Base-by-base conservation (phyloP, 2,797 vertebrate species). In the Syngnathus acus region DNA sequence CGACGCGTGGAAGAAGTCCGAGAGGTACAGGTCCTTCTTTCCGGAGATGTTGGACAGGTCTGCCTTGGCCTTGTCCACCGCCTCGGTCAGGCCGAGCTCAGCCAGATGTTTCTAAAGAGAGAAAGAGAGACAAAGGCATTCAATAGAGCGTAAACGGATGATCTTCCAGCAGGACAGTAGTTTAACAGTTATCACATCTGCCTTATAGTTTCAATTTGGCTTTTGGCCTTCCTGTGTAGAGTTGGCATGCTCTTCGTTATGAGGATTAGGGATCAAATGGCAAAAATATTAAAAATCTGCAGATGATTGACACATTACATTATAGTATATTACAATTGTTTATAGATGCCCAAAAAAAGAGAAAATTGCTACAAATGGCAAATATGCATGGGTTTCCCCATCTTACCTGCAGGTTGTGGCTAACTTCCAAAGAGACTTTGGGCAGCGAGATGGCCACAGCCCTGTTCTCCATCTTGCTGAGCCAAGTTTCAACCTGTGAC, bases 31-130 rank as follows among this genome's bases (percentile, higher is more conserved):
- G 68, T 98, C 95, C 80, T 99, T 98, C 89, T 98, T 98, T 65
- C 97, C 97, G 0, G 97, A 97, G 89, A 99, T 98, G 71, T 94
- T 96, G 0, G 97, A 99, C 55, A 99, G 70, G 77, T 99, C 97
- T 0, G 97, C 97, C 75, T 98, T 99, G 78, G 90, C 88, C 82
- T 99, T 99, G 88, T 99, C 95, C 11, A 97, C 92, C 38, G 94
- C 97, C 73, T 98, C 95, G 0, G 95, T 96, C 77, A 99, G 86
- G 69, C 97, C 97, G 1, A 99, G 91, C 9, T 92, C 93, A 37
- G 90, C 94, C 59, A 99, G 75, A 68, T 96, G 90, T 93, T 98
- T 98, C 97, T 99, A 76, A 78, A 75, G 68, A 75, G 50, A 67
- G 0, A 47, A 14, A 67, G 11, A 6, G 13, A 37, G 55, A 57